phyloP scores from a whole-genome alignment of 2,888 invertebrate species.

The Steromphala cineraria region DNA sequence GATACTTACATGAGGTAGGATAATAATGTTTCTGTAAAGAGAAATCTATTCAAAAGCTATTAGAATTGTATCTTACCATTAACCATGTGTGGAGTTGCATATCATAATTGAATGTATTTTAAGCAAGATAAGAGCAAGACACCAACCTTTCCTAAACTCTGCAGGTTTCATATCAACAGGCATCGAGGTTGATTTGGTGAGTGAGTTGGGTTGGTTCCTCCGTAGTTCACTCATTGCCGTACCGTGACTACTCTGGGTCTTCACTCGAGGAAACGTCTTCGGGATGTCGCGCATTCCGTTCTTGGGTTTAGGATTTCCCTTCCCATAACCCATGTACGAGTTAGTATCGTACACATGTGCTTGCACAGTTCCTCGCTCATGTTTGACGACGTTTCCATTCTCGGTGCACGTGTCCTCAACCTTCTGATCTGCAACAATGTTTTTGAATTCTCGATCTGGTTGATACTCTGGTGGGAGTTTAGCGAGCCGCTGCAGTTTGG shows the following conservation, averaged over 20 bases:
- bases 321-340: not conserved
- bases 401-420: slow-evolving; percentile 34
- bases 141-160: slow-evolving; percentile 59
- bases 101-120: not conserved
- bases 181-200: slow-evolving; percentile 56
- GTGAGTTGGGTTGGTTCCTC: slow-evolving; percentile 18
- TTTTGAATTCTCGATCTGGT: slow-evolving; percentile 50
- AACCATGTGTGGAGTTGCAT: not conserved
- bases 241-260: slow-evolving; percentile 40
- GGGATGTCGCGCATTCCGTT: slow-evolving; percentile 15
- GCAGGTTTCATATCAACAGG: slow-evolving; percentile 61
- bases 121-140: not conserved
- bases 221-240: slow-evolving; percentile 22
- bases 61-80: too few species aligned
- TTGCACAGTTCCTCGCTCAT: not conserved
- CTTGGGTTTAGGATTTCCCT: not conserved
- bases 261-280: slow-evolving; percentile 52
- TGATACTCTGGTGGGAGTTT: slow-evolving; percentile 37
- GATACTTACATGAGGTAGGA: too few species aligned
- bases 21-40: too few species aligned
- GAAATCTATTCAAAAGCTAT: too few species aligned
- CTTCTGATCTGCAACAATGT: slow-evolving; percentile 53
- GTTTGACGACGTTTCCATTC: not conserved
- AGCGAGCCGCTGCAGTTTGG: slow-evolving; percentile 46
- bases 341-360: not conserved